Conservation (phyloP, 2,888 invertebrate genomes). For the Himalopsyche anomala region DNA sequence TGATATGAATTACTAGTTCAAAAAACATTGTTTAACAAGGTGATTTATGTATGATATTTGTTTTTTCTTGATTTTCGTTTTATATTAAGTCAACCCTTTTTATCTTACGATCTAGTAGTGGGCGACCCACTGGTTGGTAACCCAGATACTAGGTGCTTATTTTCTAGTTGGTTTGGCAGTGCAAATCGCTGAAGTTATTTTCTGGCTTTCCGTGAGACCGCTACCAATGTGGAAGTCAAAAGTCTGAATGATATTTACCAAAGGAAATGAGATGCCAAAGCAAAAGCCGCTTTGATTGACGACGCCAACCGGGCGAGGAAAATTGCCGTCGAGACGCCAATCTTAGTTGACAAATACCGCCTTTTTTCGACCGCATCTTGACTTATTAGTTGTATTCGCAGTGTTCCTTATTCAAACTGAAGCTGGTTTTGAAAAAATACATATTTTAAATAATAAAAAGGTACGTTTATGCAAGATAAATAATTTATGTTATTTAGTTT, state of each 20-base stretch:
- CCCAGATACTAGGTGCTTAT: not conserved
- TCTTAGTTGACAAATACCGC: constrained; percentile 57
- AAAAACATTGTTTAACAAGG: too few species aligned
- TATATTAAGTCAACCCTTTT: too few species aligned
- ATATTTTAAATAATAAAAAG: too few species aligned
- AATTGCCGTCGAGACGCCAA: constrained; percentile 60
- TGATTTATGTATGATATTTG: too few species aligned
- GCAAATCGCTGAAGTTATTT: not conserved
- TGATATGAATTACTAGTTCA: too few species aligned
- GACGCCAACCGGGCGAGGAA: constrained; percentile 61
- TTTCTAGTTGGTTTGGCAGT: not conserved
- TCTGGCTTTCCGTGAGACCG: not conserved
- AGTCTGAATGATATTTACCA: constrained; percentile 55
- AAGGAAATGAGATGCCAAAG: constrained; percentile 66
- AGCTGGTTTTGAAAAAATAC: too few species aligned
- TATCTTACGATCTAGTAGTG: too few species aligned
- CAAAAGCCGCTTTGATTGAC: constrained; percentile 66
- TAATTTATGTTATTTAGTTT: too few species aligned
- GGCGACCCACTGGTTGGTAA: too few species aligned
- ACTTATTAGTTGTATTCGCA: constrained; percentile 46
- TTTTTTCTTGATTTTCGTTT: too few species aligned
- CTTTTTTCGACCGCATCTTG: constrained; percentile 45
- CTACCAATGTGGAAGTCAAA: constrained; percentile 43
- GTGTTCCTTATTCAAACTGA: not conserved
- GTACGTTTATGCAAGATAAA: too few species aligned